Evolutionary conservation across 2,113 vertebrate genomes (phyloP), one percentile per base, ranked within the genome.

Genomic region (Tauraco erythrolophus): DNA sequence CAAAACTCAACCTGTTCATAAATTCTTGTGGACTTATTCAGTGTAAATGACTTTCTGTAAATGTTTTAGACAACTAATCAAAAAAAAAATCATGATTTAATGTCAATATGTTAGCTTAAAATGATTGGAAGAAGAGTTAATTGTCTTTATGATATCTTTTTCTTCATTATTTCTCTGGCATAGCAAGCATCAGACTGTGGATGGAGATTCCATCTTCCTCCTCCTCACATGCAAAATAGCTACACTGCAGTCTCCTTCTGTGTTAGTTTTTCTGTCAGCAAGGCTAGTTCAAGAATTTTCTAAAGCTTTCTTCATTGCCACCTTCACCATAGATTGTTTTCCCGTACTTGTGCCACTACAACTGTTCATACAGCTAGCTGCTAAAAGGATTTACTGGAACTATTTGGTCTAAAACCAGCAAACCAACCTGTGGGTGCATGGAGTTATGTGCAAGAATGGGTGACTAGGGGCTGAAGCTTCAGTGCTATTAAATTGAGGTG

Each of bases 191-290:
- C 31, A 66, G 9, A 18, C 31, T 62, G 3, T 50, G 19, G 30
- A 7, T 13, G 10, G 30, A 76, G 28, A 30, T 85, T 92, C 22
- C 69, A 17, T 61, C n/a, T 16, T 58, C 33, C 61, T 88, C 56
- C 35, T 66, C 16, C 5, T 65, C 25, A 11, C 5, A 2, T 22
- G 21, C 0, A 0, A 51, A 60, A 51, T 31, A 54, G 11, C 15
- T 84, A 11, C 17, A 14, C 14, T 56, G 24, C 19, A 22, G 15
- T 25, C 18, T 72, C 25, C 12, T 41, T 41, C n/a, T 71, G 2
- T 65, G 14, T 30, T 53, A 39, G 19, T 50, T 71, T 92, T 83
- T 23, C 10, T 76, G 43, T 27, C 50, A 45, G 39, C 25, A 22
- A 37, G 69, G 17, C 53, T 51, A 11, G 22, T 24, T 92, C 16